Evolutionary conservation across 2,113 vertebrate species (phyloP).

Genomic region (Catharus bicknelli): DNA sequence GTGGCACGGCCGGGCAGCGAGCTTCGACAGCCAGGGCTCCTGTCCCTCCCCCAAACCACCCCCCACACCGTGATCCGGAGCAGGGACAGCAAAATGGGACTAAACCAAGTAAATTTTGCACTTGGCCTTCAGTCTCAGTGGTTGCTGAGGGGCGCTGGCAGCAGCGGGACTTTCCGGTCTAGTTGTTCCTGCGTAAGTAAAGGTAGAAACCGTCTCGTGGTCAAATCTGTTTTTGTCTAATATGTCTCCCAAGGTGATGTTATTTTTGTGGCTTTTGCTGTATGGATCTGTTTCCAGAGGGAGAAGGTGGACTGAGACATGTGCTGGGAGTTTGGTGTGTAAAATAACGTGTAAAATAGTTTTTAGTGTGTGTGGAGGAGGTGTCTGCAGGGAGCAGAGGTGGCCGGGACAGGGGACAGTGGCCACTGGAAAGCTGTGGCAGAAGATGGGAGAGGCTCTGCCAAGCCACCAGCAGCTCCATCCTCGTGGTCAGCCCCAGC

Average conservation of each 20-base stretch:
- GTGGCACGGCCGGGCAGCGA: constrained; percentile 95
- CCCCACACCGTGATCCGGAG: constrained; percentile 82
- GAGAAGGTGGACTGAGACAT: neutral
- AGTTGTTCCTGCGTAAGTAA: constrained; percentile 40
- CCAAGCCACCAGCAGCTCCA: neutral
- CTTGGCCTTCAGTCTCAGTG: constrained; percentile 49
- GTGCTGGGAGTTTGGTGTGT: constrained; percentile 2
- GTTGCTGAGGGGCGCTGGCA: neutral
- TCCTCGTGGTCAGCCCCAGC: neutral
- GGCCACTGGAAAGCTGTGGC: neutral
- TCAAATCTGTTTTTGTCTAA: constrained; percentile 70
- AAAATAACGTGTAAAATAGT: constrained; percentile 56
- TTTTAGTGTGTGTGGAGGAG: neutral
- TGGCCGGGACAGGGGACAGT: neutral
- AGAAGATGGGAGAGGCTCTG: neutral
- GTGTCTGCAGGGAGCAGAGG: neutral
- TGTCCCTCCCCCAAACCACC: constrained; percentile 93
- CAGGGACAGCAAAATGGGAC: neutral
- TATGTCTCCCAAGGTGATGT: constrained; percentile 71
- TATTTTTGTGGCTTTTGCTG: constrained; percentile 65
- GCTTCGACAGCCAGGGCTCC: constrained; percentile 96
- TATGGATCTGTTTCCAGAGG: constrained; percentile 41
- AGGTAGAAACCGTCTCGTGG: constrained; percentile 63
- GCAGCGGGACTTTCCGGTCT: neutral
- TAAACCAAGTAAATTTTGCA: constrained; percentile 27